Base-by-base conservation (phyloP, 2,797 vertebrate genomes). In the Rhyacichthys aspro region DNA sequence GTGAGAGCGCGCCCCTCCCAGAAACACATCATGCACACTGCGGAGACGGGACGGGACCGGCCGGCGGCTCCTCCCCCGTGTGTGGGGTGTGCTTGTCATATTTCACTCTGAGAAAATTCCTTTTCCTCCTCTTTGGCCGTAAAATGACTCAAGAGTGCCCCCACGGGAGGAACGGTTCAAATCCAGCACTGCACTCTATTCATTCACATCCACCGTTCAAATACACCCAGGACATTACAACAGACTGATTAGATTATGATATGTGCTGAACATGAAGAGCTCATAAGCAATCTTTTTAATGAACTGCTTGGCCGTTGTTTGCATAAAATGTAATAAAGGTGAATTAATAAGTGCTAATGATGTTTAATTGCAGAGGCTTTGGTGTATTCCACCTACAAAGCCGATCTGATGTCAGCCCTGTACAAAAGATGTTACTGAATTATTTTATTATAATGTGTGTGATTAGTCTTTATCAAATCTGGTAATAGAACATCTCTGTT, bases 81-180 rank as follows among this genome's bases (percentile, higher is more conserved):
- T 75, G 57, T 52, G 52, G 57, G 36, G 43, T 43, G 48, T 39
- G 49, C 72, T 71, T 72, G 43, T 70, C 54, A 73, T 78, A 62
- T 69, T 43, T 67, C 47, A 50, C 43, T 59, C 43, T 61, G 56
- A 75, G 19, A 75, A 71, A 65, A 62, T 61, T 46, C 58, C 47
- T 53, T 47, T 69, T 49, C 48, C 63, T 55, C 48, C 17, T 52
- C 55, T 70, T 81, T 44, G 53, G 73, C 68, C 50, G 46, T 14
- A 82, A 9, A 55, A 11, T 70, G 78, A 87, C 86, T 76, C 84
- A 84, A 87, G 53, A 89, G 90, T 63, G 81, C 89, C 86, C 84
- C 86, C 78, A 62, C 73, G 75, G 88, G 82, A 78, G 60, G 65
- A 74, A 66, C 23, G 28, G 12, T 17, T 50, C 63, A 53, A 70